Evolutionary conservation across 2,113 vertebrate genomes (phyloP).

Genomic region (Irena cyanogastra): DNA sequence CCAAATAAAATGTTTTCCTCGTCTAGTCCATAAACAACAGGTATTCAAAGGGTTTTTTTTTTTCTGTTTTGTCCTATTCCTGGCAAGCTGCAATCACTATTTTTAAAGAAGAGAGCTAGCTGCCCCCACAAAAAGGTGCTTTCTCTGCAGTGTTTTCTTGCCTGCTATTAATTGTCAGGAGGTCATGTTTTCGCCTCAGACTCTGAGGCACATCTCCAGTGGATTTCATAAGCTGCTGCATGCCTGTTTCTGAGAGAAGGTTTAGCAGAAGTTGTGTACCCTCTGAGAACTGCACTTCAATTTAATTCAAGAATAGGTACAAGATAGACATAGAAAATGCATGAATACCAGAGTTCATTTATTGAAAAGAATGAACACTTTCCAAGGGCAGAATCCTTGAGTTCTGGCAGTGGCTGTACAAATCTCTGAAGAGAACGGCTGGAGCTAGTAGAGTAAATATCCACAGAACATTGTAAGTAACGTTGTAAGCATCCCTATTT

Average conservation of each 20-base stretch:
- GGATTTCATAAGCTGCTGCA: neutral
- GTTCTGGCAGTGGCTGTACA: neutral
- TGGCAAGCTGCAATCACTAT: slow-evolving; percentile 4
- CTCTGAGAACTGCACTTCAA: neutral
- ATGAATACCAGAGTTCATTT: neutral
- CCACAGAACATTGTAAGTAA: neutral
- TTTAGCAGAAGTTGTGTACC: neutral
- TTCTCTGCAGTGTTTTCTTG: neutral
- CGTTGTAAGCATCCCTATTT: neutral
- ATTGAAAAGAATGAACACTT: neutral
- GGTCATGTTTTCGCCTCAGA: neutral
- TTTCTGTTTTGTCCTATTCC: neutral
- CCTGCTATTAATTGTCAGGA: neutral
- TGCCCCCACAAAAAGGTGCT: neutral
- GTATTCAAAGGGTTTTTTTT: neutral
- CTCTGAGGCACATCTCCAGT: neutral
- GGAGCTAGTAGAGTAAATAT: neutral
- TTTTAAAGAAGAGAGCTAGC: neutral
- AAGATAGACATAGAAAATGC: neutral
- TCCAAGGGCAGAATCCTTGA: neutral
- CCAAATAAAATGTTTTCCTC: neutral
- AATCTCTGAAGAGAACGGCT: neutral
- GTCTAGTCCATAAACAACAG: slow-evolving; percentile 12
- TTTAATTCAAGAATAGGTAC: neutral
- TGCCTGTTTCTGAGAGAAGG: neutral